These are phyloP conservation scores for Orbicella faveolata DNA, from an alignment of 64 coral and sea anemone genomes.

Conservation along the genomic window DNA sequence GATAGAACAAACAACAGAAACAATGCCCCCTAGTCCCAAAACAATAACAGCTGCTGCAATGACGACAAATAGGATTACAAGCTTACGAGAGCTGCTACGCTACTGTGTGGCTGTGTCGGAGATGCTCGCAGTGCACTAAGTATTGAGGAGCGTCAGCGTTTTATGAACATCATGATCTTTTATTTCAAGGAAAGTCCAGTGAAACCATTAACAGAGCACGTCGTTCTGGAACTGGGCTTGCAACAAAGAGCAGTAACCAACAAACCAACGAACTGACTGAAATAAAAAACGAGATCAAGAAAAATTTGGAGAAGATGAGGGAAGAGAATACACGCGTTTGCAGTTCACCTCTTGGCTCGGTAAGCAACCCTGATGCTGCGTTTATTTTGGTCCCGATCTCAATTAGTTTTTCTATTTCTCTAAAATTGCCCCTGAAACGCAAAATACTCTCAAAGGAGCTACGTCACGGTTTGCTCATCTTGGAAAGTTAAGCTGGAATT, in stretches of 20 bases:
- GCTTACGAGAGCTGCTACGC: no score
- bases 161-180: background rate
- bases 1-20: no score
- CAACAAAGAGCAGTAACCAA: background rate
- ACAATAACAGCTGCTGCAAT: no score
- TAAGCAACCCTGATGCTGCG: background rate
- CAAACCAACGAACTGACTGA: conserved; percentile 1
- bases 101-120: no score
- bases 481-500: no score
- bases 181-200: background rate
- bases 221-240: background rate
- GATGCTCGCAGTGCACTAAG: background rate
- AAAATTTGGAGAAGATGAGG: conserved; percentile 20
- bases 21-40: no score
- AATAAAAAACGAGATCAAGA: conserved; percentile 34
- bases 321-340: conserved; percentile 43
- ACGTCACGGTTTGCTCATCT: no score
- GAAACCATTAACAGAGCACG: background rate
- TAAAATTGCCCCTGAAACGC: no score
- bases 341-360: conserved; percentile 39
- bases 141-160: background rate
- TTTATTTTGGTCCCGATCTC: background rate
- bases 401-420: background rate
- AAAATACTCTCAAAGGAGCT: no score
- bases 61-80: no score